Evolutionary conservation across 2,797 vertebrate species (phyloP), one percentile per base, ranked within the genome.

Genomic region (Muscicapa comitata): DNA sequence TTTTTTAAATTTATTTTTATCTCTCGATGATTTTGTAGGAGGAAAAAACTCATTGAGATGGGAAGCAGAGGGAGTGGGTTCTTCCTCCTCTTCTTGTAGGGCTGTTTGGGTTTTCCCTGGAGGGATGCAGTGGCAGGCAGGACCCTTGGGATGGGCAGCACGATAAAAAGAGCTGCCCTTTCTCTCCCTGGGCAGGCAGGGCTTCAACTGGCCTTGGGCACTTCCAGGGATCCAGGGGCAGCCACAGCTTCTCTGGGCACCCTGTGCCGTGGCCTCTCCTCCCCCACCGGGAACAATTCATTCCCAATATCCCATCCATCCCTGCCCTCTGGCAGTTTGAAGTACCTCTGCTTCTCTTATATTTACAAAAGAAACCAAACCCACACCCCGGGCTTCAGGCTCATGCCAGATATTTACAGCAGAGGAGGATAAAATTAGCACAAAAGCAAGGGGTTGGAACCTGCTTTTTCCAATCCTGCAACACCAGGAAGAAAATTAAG

Each of bases 341-440:
- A 37, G 24, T 28, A 13, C 17, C 18, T 61, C 25, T 74, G 11
- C 29, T 59, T 70, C 33, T 67, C 50, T 58, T 54, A 3, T 9
- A 0, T 48, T 79, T 8, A 23, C 50, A 54, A 80, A 50, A 7
- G 37, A 29, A 31, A 8, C 19, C 17, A 38, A 80, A 7, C 57
- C 40, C 33, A 9, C 65, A 11, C 33, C n/a, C 26, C 40, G 63
- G 55, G 23, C 53, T 76, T 38, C 51, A 42, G 77, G 68, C 43
- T 85, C 43, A 19, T 47, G 50, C 38, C 67, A 53, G 66, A n/a
- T 33, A 12, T 55, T 87, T 63, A 25, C 2, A 25, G 55, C 10
- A 50, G 54, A 76, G 86, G 65, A 83, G 58, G 79, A 62, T 82
- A 63, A 80, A 77, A 88, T 88, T 77, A 94, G 35, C 68, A 40